Evolutionary conservation across 2,113 vertebrate species (phyloP), one percentile per base, ranked within the genome.

Genomic region (Podarcis cretensis): DNA sequence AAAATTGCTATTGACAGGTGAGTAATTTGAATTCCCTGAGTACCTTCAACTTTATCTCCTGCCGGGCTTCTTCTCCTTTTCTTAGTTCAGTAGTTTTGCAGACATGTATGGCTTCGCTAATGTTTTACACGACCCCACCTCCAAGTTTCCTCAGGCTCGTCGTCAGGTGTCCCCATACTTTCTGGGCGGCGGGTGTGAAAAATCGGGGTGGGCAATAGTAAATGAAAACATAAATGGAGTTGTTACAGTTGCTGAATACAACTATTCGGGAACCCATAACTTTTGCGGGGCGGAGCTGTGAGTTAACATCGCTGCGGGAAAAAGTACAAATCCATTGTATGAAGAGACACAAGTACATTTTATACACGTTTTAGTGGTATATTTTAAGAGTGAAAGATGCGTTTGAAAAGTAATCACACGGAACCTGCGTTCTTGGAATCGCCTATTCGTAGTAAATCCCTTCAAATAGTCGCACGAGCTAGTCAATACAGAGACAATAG

Each of bases 11-110:
- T 59, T 5, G 71, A 2, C 81, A 18, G 83, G 87, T 74, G 82
- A 86, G 85, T 32, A 63, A 3, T 35, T 2, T 0, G 3, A 0
- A 6, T 6, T 30, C 6, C 63, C 68, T 1, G 32, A 68, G 59
- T 48, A 0, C 12, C 16, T 25, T 82, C 27, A 6, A 5, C n/a
- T n/a, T 2, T 68, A 0, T 2, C 35, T 40, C 35, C 30, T 13
- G 35, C 5, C 10, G 7, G 32, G 66, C 77, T 40, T 37, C 77
- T 27, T 57, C 3, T 9, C 0, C 69, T 30, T 54, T 20, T 1
- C 14, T 0, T 5, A 1, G 20, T 0, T 12, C 0, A 20, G 35
- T 43, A 18, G 8, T 35, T 35, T 1, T 0, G 80, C 37, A 0
- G 0, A 25, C 68, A 1, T 0, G 48, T 5, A 48, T 79, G 81